Conservation (phyloP, 2,888 invertebrate genomes). For the Neoascia interrupta region DNA sequence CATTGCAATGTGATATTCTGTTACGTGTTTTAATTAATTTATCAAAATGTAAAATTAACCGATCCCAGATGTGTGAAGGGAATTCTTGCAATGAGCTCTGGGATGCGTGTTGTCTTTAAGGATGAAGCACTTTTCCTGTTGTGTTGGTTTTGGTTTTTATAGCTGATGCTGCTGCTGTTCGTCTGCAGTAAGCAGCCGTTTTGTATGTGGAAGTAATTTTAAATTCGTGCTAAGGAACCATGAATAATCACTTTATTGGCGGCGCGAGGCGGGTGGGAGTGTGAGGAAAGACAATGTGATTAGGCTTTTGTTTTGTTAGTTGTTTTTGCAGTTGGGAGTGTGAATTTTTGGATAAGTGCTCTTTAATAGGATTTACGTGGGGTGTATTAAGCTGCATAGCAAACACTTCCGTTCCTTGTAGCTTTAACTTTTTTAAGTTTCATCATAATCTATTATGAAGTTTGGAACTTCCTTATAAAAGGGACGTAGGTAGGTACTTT, state of each 20-base stretch:
- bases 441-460: no score
- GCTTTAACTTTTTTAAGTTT: no score
- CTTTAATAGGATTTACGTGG: no score
- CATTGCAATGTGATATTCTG: constrained; percentile 45
- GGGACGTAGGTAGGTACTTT: no score
- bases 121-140: not conserved
- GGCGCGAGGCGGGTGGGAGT: constrained; percentile 7
- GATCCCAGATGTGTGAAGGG: constrained; percentile 46
- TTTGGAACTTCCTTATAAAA: no score
- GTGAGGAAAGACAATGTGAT: no score
- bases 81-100: constrained; percentile 16
- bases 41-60: constrained; percentile 65
- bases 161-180: constrained; percentile 9
- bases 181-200: constrained; percentile 25
- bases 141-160: not conserved
- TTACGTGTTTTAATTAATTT: constrained; percentile 68
- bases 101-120: not conserved
- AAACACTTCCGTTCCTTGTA: no score
- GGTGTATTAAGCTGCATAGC: no score
- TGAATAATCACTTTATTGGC: constrained; percentile 47
- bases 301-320: no score
- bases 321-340: no score
- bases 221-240: constrained; percentile 36
- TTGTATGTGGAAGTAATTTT: constrained; percentile 38
- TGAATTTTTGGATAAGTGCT: no score